Base-by-base conservation (phyloP, 2,113 vertebrate genomes). In the Psittacara wagleri region DNA sequence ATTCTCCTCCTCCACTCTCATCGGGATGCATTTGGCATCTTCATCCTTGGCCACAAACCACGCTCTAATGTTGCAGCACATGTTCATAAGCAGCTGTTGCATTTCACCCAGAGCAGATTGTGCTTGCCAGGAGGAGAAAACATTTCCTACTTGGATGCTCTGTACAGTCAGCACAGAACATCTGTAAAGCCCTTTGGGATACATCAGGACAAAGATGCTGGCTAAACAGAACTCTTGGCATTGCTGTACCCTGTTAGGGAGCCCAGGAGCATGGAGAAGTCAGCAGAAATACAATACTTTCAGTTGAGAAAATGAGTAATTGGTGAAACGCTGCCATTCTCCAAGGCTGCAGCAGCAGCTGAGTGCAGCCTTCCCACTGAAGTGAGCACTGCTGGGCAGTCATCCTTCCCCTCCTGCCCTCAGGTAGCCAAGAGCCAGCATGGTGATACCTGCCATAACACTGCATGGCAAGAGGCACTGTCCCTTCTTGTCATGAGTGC, bases 61-160 rank as follows among this genome's bases (percentile, higher is more conserved):
- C 8, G 77, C 41, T 94, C 41, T 86, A 61, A 37, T 13, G 52
- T 57, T 78, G 90, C 86, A 94, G 92, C 77, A 76, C 81, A 29
- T 73, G 77, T 92, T 80, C 6, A 3, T 19, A 8, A 92, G 92
- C 96, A 96, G 95, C 96, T 96, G 96, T 39, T 91, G 81, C 59
- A 3, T 87, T 74, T 96, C 94, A 95, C 41, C 73, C 83, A 20
- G 77, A 74, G 57, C 77, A 73, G 83, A 73, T 57, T 3, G 3
- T 0, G 0, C 44, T 92, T 85, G 77, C 77, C 28, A 18, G 64
- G 88, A 77, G 57, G n/a, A 94, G 88, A 31, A 95, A 89, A 49
- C 49, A 69, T 97, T 93, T 96, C 57, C 83, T 86, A 11, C 72
- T 94, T 66, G 88, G 51, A 77, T 92, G 51, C 91, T 91, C 63